A percentile compares a stretch with the other conserved stretches of the same genome.
Conservation (phyloP, 2,888 invertebrate species). For the Dolichomitus sp. region DNA sequence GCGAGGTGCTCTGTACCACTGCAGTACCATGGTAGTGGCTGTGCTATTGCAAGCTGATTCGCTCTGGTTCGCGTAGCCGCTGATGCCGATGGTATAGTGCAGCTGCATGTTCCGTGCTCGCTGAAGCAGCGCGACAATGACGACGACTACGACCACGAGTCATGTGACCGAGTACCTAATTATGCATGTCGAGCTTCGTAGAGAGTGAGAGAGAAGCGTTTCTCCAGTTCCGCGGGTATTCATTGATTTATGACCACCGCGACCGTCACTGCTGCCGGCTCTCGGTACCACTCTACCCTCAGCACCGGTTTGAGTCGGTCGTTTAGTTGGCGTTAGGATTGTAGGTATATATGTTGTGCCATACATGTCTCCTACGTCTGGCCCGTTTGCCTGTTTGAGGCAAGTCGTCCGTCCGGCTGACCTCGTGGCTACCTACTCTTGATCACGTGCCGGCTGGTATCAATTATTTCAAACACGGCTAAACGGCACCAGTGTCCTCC, state of each 20-base stretch:
- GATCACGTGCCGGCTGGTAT: background rate
- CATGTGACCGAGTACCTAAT: constrained; percentile 70
- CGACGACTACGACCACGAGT: constrained; percentile 64
- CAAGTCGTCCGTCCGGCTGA: constrained; percentile 29
- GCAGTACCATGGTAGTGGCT: constrained; percentile 31
- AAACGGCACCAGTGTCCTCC: constrained; percentile 12
- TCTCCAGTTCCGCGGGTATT: constrained; percentile 61
- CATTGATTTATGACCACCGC: constrained; percentile 69
- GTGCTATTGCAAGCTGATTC: constrained; percentile 49
- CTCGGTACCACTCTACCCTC: constrained; percentile 34
- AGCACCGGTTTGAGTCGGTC: constrained; percentile 31
- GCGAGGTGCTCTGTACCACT: constrained; percentile 45
- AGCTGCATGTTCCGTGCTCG: constrained; percentile 47
- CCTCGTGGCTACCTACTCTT: constrained; percentile 36
- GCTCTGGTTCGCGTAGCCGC: constrained; percentile 55
- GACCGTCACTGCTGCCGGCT: constrained; percentile 49
- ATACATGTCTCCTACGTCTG: background rate
- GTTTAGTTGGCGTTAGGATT: constrained; percentile 30
- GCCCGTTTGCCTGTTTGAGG: background rate
- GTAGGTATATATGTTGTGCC: background rate
- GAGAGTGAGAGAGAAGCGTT: constrained; percentile 34
- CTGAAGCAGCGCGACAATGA: constrained; percentile 59
- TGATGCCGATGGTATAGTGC: constrained; percentile 31
- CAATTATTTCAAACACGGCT: constrained; percentile 31
- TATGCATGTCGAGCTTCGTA: constrained; percentile 65